Evolutionary conservation across 2,797 vertebrate species (phyloP).

Genomic region (Brotogeris chrysoptera): DNA sequence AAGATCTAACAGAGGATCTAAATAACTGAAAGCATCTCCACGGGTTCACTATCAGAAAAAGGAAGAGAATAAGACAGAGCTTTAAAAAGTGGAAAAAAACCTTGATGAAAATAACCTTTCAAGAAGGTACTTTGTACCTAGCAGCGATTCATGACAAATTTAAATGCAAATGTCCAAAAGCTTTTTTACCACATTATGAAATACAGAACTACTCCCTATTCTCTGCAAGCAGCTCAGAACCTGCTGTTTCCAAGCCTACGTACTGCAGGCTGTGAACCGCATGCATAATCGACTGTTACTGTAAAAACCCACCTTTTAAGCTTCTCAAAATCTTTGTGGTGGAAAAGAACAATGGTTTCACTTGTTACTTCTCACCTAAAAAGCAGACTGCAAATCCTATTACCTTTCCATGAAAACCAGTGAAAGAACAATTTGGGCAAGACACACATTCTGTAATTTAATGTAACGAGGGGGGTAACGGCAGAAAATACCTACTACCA

Average conservation of each 20-base stretch:
- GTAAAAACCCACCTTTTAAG: background rate
- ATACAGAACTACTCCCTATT: background rate
- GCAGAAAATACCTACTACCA: background rate
- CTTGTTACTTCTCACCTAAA: background rate
- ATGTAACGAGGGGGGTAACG: background rate
- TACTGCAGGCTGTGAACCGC: background rate
- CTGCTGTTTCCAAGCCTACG: constrained; percentile 22
- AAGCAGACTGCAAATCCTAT: background rate
- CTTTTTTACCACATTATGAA: constrained; percentile 5
- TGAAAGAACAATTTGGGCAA: background rate
- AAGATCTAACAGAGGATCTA: background rate
- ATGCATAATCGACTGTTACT: background rate
- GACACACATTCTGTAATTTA: background rate
- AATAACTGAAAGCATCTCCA: background rate
- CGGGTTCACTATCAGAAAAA: background rate
- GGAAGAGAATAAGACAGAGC: background rate
- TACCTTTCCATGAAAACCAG: background rate
- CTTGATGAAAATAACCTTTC: constrained; percentile 8
- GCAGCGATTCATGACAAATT: background rate
- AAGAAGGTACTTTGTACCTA: background rate
- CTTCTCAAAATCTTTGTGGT: background rate
- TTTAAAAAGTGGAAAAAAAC: background rate
- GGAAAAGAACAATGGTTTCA: background rate
- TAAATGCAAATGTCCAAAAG: constrained; percentile 41
- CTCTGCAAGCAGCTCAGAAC: constrained; percentile 8